These are phyloP conservation scores for Montipora foliosa DNA, from an alignment of 64 coral and sea anemone genomes.

Conservation along the genomic window DNA sequence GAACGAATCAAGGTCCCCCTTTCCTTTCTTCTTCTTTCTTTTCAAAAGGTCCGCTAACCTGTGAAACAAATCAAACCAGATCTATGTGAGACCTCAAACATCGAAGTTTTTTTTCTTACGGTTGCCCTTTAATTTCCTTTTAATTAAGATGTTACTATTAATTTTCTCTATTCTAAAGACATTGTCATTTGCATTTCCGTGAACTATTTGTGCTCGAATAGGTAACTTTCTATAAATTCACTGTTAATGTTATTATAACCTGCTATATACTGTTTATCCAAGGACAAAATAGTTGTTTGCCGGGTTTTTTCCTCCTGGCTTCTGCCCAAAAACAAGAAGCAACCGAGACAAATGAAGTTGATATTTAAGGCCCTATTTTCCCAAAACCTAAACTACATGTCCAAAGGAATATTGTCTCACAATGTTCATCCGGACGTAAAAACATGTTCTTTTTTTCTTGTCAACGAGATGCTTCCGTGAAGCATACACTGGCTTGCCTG, in stretches of 20 bases:
- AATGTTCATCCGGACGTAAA: neutral
- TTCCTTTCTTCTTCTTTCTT: constrained; percentile 41
- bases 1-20: constrained; percentile 32
- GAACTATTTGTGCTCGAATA: too few species aligned
- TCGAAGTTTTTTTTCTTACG: too few species aligned
- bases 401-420: neutral
- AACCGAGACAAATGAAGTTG: neutral
- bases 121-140: too few species aligned
- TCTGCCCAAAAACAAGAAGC: neutral
- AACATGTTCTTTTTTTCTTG: neutral
- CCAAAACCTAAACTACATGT: neutral
- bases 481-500: too few species aligned
- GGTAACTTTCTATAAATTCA: too few species aligned
- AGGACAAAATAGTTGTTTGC: too few species aligned
- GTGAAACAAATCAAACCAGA: neutral
- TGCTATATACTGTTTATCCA: too few species aligned
- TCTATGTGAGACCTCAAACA: neutral
- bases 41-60: constrained; percentile 68
- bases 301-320: neutral
- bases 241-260: too few species aligned
- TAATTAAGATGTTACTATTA: too few species aligned
- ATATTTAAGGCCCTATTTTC: neutral
- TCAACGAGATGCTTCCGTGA: too few species aligned
- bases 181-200: neutral
- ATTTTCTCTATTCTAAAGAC: neutral